phyloP scores from a whole-genome alignment of 2,888 invertebrate genomes.

The Sesamia inferens region DNA sequence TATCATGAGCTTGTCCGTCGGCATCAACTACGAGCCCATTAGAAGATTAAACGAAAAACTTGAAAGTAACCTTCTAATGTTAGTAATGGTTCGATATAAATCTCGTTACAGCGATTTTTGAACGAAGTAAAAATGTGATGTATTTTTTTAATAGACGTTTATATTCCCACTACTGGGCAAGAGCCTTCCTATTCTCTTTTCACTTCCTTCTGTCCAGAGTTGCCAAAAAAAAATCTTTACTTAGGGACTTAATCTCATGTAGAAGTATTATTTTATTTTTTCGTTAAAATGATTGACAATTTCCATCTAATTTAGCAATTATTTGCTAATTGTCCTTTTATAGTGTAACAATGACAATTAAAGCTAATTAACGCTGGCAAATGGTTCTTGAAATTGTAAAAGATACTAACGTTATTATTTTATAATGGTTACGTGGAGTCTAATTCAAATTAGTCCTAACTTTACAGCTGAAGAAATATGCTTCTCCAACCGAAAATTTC shows the following conservation, averaged over 20 bases:
- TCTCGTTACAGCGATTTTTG: neutral
- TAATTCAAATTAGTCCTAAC: slow-evolving; percentile 6
- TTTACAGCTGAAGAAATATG: neutral
- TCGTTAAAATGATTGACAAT: neutral
- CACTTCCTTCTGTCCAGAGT: neutral
- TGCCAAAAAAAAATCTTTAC: neutral
- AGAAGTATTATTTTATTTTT: neutral
- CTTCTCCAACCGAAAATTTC: neutral
- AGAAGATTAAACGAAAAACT: neutral
- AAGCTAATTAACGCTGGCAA: neutral
- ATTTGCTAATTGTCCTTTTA: neutral
- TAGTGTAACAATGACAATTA: neutral
- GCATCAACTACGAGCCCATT: neutral
- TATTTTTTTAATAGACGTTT: neutral
- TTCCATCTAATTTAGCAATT: neutral
- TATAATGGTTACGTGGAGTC: neutral
- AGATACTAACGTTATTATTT: neutral
- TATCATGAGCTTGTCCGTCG: neutral
- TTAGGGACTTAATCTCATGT: neutral
- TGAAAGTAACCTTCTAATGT: neutral
- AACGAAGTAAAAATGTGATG: neutral
- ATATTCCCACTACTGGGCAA: neutral
- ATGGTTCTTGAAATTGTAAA: neutral
- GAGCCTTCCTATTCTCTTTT: neutral
- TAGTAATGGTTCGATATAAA: neutral